Evolutionary conservation across 2,888 invertebrate genomes (phyloP).

Genomic region (Spodoptera picta): DNA sequence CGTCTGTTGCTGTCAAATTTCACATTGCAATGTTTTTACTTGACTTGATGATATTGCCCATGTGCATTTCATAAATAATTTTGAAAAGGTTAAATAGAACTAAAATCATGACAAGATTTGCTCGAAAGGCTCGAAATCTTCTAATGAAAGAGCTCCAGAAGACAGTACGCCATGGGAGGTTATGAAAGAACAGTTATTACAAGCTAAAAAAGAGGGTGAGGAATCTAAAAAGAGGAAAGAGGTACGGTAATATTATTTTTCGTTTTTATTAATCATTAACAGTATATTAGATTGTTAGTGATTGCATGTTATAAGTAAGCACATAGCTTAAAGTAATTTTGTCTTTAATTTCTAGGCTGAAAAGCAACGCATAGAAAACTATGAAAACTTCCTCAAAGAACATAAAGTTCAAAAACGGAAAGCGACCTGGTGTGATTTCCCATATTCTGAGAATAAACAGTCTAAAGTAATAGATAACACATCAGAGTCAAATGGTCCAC

Average conservation of each 20-base stretch:
- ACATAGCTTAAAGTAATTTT: not conserved
- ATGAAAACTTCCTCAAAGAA: conserved; percentile 86
- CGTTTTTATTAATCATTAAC: too few species aligned
- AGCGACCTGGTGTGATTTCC: conserved; percentile 89
- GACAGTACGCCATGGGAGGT: conserved; percentile 92
- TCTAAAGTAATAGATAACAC: conserved; percentile 6
- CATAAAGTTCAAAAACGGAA: conserved; percentile 80
- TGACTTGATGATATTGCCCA: too few species aligned
- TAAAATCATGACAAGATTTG: conserved; percentile 91
- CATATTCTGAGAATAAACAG: conserved; percentile 62
- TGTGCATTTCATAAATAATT: too few species aligned
- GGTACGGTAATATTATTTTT: conserved; percentile 56
- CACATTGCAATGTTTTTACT: too few species aligned
- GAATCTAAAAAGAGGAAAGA: conserved; percentile 77
- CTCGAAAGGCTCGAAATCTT: conserved; percentile 93
- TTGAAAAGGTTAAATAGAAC: not conserved
- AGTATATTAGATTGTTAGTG: too few species aligned
- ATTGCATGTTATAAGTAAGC: too few species aligned
- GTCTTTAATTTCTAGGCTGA: conserved; percentile 76
- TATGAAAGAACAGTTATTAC: conserved; percentile 90
- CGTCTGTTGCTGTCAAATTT: too few species aligned
- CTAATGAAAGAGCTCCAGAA: conserved; percentile 91
- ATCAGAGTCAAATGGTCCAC: conserved; percentile 28
- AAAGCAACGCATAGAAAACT: conserved; percentile 84
- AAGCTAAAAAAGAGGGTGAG: conserved; percentile 83